Evolutionary conservation across 2,113 vertebrate species (phyloP), one percentile per base, ranked within the genome.

Genomic region (Elgaria multicarinata): DNA sequence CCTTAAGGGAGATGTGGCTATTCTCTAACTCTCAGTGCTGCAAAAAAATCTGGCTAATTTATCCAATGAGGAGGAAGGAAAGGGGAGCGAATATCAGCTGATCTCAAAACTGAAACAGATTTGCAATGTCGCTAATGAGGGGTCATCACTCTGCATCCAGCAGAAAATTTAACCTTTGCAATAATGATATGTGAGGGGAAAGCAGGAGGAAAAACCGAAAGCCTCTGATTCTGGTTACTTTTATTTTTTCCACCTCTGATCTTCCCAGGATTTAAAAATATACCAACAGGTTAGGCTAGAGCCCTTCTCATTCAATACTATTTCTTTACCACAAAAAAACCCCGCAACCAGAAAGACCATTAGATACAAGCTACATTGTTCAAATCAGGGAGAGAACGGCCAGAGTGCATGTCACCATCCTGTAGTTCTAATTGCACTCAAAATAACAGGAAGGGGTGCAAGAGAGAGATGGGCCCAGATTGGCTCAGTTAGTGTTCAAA

Each of bases 201-300:
- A 58, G 64, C 33, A 53, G 53, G 46, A 33, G 2, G 26, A 53
- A 55, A 74, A 33, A 33, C 36, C 31, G n/a, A 53, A 83, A 77
- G 44, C 44, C 7, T 88, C 33, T 55, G 20, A 12, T 77, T 79
- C 44, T 42, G 4, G 50, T 14, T 55, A 12, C 22, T 44, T 76
- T 46, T 67, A 20, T 53, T 39, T 55, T n/a, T 24, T 26, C 53
- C 46, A 78, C 33, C n/a, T 69, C 74, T 69, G 44, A 69, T 84
- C 44, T 77, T 66, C 31, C 42, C 24, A 55, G 42, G 39, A n/a
- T 55, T 77, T 83, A 89, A 84, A 89, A 89, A 83, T 76, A 83
- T 50, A 66, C 66, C 71, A 76, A 28, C 55, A 83, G 69, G 85
- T 39, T 44, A 42, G 14, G 36, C 76, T 46, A 66, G 44, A 64